Conservation (phyloP, 1,140 invertebrate genomes). For the Ceratina calcarata region DNA sequence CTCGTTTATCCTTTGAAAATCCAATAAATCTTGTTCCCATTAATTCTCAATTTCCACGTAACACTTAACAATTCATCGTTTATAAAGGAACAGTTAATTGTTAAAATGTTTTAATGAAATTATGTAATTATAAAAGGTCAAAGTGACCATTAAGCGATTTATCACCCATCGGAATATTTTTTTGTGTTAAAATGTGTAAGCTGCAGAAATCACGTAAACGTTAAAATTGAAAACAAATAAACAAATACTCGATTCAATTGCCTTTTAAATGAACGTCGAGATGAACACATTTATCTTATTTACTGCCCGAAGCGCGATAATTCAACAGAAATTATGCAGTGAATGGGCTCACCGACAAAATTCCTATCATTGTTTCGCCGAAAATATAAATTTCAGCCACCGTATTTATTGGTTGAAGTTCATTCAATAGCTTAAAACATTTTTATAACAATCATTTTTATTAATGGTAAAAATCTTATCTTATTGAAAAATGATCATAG, state of each 20-base stretch:
- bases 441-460: neutral
- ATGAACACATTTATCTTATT: conserved; percentile 34
- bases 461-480: neutral
- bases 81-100: neutral
- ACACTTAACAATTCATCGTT: neutral
- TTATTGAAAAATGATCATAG: neutral
- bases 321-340: conserved; percentile 9
- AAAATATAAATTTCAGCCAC: conserved; percentile 21
- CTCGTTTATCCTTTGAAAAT: neutral
- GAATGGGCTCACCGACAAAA: neutral
- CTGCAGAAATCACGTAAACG: neutral
- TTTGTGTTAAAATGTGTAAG: neutral
- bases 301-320: conserved; percentile 13
- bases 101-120: too few relatives aligned
- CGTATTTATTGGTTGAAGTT: neutral
- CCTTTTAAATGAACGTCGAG: neutral
- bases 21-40: neutral
- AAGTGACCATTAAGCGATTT: too few relatives aligned
- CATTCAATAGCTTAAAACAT: neutral
- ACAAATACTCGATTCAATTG: conserved; percentile 13
- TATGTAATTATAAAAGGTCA: neutral
- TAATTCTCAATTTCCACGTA: neutral
- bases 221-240: neutral
- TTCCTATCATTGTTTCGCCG: neutral
- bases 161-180: neutral